Evolutionary conservation across 1,140 invertebrate species (phyloP), one percentile per base, ranked within the genome.

Genomic region (Chrysoperla carnea): DNA sequence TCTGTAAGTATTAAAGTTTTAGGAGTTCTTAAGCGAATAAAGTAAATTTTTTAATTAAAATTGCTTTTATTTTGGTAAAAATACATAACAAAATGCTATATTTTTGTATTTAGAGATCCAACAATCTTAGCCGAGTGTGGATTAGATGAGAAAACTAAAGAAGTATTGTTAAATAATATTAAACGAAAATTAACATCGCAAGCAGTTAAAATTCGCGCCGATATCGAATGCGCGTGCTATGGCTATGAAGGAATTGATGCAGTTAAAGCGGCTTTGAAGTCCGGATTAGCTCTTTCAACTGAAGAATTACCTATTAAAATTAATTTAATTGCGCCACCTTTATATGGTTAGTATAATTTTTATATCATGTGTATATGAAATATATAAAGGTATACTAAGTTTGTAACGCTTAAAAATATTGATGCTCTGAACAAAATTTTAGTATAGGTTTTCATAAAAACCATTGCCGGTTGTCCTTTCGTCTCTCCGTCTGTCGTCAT

Each of bases 181-280:
- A 89, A 88, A 59, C 73, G 92, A 39, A 93, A 97, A 63, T 67
- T 99, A 9, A 98, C 94, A 29, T 95, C 93, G 13, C 94, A 98
- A 64, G 89, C 93, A 13, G 90, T 99, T 0, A 99, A 99, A 73
- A 95, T 97, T 44, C 72, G 94, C 54, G 85, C 93, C 17, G 94
- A 99, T 59, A 89, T 99, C 55, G 93, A 99, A 67, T 94, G 95
- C 51, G 91, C 92, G 0, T 99, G 94, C 66, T 99, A 95, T 57
- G 92, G 87, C 5, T 97, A 96, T 58, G 94, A 99, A 64, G 96
- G 96, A 27, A 96, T 99, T 53, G 94, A 99, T 72, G 96, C 96
- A 33, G 93, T 99, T 0, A 98, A 98, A 63, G 70, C 79, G 44
- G 92, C 96, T 0, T 65, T 99, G 4, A 84, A 78, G 61, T 75